Base-by-base conservation (phyloP, 2,113 vertebrate genomes). In the Sclerurus mexicanus region DNA sequence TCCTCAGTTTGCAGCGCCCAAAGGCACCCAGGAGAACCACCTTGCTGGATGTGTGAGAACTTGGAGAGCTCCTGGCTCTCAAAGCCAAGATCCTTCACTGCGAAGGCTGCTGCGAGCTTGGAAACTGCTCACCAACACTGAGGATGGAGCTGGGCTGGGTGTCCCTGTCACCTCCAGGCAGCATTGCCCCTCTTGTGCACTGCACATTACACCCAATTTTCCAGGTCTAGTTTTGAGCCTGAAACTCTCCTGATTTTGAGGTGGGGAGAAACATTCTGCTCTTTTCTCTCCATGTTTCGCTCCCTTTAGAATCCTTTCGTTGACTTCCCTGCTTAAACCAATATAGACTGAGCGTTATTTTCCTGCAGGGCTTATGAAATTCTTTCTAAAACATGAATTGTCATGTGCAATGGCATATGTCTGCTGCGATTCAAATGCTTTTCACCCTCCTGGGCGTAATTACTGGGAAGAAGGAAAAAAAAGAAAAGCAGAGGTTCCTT, bases 361-460 rank as follows among this genome's bases (percentile, higher is more conserved):
- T 93, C 68, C 95, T 93, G 82, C 5, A 88, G 85, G 85, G 91
- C 49, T 84, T 55, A n/a, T 58, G 83, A 86, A 92, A 89, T 68
- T 68, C 80, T 72, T 84, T 84, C 66, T 72, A 50, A 86, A 88
- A 95, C 88, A 86, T 35, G 56, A 95, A 92, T 87, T 95, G 87
- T 72, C 87, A 84, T 96, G 91, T 86, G 94, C 91, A 91, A 64
- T 90, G 82, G 78, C 64, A 93, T 79, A 62, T 72, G 83, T 94
- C 93, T 74, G 85, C 58, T 27, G 79, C 79, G 94, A 92, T 95
- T 81, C 94, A 86, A 93, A 75, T 71, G 93, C 68, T 96, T 86
- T 81, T 79, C 78, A 50, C n/a, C 79, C 93, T 90, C 87, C 95
- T 93, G 91, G 91, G 95, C 85, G 82, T 97, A 91, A 96, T 96